These are phyloP conservation scores for Rhinatrema bivittatum DNA, from an alignment of 2,797 vertebrate genomes.

Conservation along the genomic window DNA sequence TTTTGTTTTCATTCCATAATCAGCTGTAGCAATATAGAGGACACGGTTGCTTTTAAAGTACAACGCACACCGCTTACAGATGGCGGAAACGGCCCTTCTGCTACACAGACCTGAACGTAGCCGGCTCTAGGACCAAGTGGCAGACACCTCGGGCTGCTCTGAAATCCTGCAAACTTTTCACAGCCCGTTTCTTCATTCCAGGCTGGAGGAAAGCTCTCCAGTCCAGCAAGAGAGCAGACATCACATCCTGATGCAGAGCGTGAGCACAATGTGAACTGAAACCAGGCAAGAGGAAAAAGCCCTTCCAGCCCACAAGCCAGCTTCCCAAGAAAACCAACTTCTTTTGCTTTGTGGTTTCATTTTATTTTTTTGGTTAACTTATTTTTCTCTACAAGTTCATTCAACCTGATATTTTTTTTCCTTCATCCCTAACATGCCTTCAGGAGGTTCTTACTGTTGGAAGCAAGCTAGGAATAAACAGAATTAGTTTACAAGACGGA, in stretches of 20 bases:
- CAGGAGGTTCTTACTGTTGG: constrained; percentile 22
- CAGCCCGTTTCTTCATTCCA: constrained; percentile 45
- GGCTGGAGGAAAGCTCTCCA: not conserved
- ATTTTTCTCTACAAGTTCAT: not conserved
- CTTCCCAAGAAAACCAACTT: not conserved
- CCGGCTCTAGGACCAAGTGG: no score
- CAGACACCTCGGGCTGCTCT: not conserved
- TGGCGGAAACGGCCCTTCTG: no score
- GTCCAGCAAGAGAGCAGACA: constrained; percentile 23
- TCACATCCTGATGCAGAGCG: not conserved
- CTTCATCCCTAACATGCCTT: constrained; percentile 33
- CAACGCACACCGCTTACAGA: no score
- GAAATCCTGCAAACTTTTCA: constrained; percentile 20
- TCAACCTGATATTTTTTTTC: not conserved
- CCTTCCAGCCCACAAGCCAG: not conserved
- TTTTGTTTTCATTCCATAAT: no score
- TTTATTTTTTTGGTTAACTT: not conserved
- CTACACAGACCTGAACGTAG: no score
- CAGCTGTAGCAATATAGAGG: no score
- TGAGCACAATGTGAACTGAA: constrained; percentile 2
- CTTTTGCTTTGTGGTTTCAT: not conserved
- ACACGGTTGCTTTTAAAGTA: no score
- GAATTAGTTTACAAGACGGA: no score
- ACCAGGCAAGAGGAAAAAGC: no score
- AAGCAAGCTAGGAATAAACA: constrained; percentile 42